Percentiles rank a stretch among this genome's conserved stretches.
Evolutionary conservation across 2,797 vertebrate genomes (phyloP).

Genomic region (Tolypeutes matacus): DNA sequence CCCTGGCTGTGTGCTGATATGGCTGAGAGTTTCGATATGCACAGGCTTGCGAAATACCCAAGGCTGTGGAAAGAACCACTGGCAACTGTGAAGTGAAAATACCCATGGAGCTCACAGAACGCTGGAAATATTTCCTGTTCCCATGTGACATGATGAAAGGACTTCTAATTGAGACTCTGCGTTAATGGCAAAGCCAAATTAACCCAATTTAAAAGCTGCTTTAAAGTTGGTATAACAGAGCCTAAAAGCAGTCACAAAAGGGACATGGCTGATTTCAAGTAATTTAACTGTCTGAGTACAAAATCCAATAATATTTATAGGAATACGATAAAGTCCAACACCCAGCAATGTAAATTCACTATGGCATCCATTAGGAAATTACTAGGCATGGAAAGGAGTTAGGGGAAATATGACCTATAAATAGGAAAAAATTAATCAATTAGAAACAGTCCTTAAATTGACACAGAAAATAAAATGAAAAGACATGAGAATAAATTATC

Average conservation of each 20-base stretch:
- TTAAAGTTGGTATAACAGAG: not conserved
- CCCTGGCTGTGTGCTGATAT: not conserved
- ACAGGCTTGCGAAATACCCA: not conserved
- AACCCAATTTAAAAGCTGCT: not conserved
- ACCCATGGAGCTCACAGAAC: not conserved
- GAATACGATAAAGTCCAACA: not conserved
- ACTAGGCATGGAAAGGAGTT: not conserved
- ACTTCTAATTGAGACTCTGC: not conserved
- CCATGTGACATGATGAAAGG: not conserved
- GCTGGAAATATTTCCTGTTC: not conserved
- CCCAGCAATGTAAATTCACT: not conserved
- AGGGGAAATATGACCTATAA: not conserved
- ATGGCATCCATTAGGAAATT: not conserved
- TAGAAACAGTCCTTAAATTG: not conserved
- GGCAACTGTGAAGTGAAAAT: not conserved
- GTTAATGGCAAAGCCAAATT: not conserved
- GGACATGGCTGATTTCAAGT: not conserved
- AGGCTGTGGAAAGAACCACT: not conserved
- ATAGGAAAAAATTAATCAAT: not conserved
- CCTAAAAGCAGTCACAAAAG: not conserved
- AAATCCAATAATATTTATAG: not conserved
- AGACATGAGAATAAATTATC: not conserved
- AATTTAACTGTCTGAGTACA: not conserved
- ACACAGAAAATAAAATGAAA: not conserved
- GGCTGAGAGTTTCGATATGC: not conserved